Percentiles rank a stretch among this genome's conserved stretches.
Conservation (phyloP, 2,113 vertebrate genomes). For the Saccopteryx bilineata region DNA sequence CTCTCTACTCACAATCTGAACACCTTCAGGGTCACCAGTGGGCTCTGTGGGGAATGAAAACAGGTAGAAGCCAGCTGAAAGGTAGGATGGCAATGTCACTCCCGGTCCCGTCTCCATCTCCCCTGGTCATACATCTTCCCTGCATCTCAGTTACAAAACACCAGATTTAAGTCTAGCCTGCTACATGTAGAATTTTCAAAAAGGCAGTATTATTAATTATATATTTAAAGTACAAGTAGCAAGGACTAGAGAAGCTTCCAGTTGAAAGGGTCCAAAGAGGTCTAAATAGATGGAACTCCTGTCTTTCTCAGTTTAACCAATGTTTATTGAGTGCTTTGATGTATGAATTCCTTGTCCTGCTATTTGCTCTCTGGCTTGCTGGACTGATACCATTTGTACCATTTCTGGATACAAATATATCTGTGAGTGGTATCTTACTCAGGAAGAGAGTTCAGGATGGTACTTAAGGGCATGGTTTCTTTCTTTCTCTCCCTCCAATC, state of each 20-base stretch:
- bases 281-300: not conserved
- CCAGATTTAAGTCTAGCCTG: not conserved
- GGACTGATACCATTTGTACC: not conserved
- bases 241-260: not conserved
- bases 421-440: not conserved
- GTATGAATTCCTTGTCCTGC: not conserved
- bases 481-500: not conserved
- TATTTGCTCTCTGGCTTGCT: not conserved
- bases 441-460: not conserved
- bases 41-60: not conserved
- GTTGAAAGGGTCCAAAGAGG: not conserved
- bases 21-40: not conserved
- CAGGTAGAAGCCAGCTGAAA: not conserved
- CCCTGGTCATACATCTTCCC: not conserved
- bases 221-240: constrained; percentile 1
- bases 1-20: not conserved
- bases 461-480: not conserved
- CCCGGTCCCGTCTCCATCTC: not conserved
- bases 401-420: not conserved
- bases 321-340: not conserved
- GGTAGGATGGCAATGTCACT: not conserved
- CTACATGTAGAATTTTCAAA: not conserved
- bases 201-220: not conserved
- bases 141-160: constrained; percentile 47
- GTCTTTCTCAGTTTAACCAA: not conserved